Evolutionary conservation across 1,140 invertebrate genomes (phyloP).

Genomic region (Plutomurus gul): DNA sequence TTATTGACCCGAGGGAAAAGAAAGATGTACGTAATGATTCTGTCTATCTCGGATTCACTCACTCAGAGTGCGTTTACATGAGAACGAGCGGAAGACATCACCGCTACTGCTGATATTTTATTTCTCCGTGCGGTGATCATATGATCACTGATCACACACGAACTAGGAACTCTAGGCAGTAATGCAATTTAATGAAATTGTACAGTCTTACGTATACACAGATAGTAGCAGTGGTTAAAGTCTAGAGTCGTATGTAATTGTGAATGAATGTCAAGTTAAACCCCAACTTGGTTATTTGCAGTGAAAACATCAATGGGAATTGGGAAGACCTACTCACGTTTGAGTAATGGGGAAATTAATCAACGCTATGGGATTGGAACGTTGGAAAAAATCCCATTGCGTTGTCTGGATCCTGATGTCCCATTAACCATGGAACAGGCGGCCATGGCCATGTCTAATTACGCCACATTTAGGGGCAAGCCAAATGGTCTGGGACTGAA

Average conservation of each 20-base stretch:
- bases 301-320: slow-evolving; percentile 47
- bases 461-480: slow-evolving; percentile 52
- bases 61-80: too few species aligned
- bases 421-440: slow-evolving; percentile 42
- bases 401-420: slow-evolving; percentile 44
- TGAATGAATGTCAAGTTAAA: slow-evolving; percentile 7
- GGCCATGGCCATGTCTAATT: slow-evolving; percentile 49
- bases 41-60: background rate
- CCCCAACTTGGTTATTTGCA: slow-evolving; percentile 30
- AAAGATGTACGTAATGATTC: slow-evolving; percentile 1
- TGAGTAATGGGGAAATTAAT: slow-evolving; percentile 54
- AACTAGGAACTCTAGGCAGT: too few species aligned
- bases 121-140: too few species aligned
- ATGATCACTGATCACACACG: too few species aligned
- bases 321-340: slow-evolving; percentile 49
- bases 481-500: slow-evolving; percentile 51
- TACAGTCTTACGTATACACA: background rate
- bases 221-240: background rate
- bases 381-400: slow-evolving; percentile 50
- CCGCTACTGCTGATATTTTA: background rate
- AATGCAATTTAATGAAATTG: background rate
- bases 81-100: too few species aligned
- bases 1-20: slow-evolving; percentile 17
- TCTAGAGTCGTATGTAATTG: slow-evolving; percentile 9
- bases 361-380: slow-evolving; percentile 45